Percentiles rank a stretch among this genome's conserved stretches.
phyloP scores from a whole-genome alignment of 2,888 invertebrate species.

The Pyrgus malvae region DNA sequence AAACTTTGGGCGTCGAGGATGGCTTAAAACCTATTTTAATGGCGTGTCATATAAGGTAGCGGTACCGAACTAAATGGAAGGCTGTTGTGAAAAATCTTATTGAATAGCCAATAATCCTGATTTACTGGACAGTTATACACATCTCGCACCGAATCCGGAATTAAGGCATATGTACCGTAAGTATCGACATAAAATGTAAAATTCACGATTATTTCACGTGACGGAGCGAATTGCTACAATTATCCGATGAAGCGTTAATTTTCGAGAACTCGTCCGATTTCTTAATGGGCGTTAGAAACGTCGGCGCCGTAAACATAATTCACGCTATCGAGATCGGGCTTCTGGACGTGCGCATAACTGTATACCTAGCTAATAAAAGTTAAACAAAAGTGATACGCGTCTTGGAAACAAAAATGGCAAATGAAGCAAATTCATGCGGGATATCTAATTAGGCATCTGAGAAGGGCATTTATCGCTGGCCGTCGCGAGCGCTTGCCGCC shows the following conservation, averaged over 20 bases:
- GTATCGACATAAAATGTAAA: conserved; percentile 47
- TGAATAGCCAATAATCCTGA: conserved; percentile 50
- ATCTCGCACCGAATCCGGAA: conserved; percentile 47
- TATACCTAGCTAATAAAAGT: conserved; percentile 6
- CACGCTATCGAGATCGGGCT: conserved; percentile 15
- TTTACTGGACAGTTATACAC: conserved; percentile 54
- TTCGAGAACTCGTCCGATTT: conserved; percentile 45
- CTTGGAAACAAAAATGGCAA: conserved; percentile 20
- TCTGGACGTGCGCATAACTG: conserved; percentile 5
- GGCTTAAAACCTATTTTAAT: conserved; percentile 12
- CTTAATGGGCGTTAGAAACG: conserved; percentile 54
- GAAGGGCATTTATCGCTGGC: conserved; percentile 20
- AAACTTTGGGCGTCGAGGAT: background rate
- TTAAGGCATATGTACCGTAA: conserved; percentile 53
- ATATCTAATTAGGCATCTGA: conserved; percentile 23
- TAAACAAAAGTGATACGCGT: background rate
- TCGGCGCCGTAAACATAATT: conserved; percentile 36
- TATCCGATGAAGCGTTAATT: conserved; percentile 44
- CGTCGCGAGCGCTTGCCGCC: conserved; percentile 5
- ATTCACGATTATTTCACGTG: conserved; percentile 49
- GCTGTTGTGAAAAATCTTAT: conserved; percentile 41
- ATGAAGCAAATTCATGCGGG: conserved; percentile 22
- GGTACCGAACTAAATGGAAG: conserved; percentile 14
- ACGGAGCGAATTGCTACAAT: conserved; percentile 39
- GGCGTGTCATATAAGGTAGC: background rate